Evolutionary conservation across 2,113 vertebrate species (phyloP).

Genomic region (Scomber colias): DNA sequence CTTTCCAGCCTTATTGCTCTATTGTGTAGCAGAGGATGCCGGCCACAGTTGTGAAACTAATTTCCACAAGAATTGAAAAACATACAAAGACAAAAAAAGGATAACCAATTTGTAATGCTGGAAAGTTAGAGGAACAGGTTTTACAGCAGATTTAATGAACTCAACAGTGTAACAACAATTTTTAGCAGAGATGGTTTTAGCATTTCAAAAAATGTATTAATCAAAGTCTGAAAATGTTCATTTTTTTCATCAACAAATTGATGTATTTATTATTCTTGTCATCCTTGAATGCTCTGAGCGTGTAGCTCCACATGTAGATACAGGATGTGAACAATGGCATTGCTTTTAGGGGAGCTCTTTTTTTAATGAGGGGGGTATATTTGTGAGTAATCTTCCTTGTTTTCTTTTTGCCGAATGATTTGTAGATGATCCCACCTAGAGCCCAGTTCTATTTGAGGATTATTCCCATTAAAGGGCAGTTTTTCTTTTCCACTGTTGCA

Average conservation of each 20-base stretch:
- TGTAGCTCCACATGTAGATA: neutral
- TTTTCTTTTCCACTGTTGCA: too few species aligned
- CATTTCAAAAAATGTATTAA: too few species aligned
- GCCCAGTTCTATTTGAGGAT: too few species aligned
- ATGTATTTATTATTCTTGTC: neutral
- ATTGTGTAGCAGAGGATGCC: neutral
- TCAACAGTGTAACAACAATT: neutral
- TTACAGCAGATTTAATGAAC: slow-evolving; percentile 24
- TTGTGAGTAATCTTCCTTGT: too few species aligned
- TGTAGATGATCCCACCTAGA: too few species aligned
- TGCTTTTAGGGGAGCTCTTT: too few species aligned
- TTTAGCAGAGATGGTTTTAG: neutral
- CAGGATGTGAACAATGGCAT: too few species aligned
- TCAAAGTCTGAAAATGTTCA: neutral
- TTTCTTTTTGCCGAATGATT: too few species aligned
- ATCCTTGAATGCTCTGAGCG: neutral
- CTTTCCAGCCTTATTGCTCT: slow-evolving; percentile 14
- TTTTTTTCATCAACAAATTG: slow-evolving; percentile 23
- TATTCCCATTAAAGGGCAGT: too few species aligned
- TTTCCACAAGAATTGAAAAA: slow-evolving; percentile 49
- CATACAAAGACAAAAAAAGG: slow-evolving; percentile 15
- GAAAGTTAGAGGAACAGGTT: slow-evolving; percentile 19
- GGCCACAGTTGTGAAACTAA: slow-evolving; percentile 28
- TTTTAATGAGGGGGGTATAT: too few species aligned
- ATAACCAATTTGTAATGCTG: slow-evolving; percentile 31